phyloP scores from a whole-genome alignment of 2,888 invertebrate species.

The Tenodera sinensis region DNA sequence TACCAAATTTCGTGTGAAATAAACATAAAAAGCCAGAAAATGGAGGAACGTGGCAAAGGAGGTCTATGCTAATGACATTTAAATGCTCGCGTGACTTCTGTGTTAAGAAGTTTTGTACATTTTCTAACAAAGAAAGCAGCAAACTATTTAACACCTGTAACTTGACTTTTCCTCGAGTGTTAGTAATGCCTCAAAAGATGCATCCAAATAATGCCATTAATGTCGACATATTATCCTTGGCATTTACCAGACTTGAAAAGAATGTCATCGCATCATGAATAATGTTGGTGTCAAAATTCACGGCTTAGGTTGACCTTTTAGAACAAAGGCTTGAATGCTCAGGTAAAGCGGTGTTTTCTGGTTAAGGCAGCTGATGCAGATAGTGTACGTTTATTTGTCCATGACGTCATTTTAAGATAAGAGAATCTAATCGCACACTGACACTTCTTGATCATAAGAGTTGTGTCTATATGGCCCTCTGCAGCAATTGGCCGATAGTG shows the following conservation, averaged over 20 bases:
- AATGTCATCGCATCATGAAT: neutral
- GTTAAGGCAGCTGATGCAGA: neutral
- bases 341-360: neutral
- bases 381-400: neutral
- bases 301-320: neutral
- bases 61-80: too few species aligned
- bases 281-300: neutral
- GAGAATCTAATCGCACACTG: neutral
- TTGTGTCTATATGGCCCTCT: neutral
- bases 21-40: too few species aligned
- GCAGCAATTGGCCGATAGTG: too few species aligned
- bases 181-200: too few species aligned
- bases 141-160: too few species aligned
- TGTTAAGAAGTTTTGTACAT: too few species aligned
- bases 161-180: too few species aligned
- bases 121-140: too few species aligned
- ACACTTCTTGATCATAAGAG: neutral
- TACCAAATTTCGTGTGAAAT: too few species aligned
- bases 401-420: neutral
- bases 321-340: neutral
- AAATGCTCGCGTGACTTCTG: too few species aligned
- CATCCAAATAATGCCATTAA: neutral
- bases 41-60: too few species aligned
- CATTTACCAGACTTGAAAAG: neutral
- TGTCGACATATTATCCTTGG: neutral